Evolutionary conservation across 2,797 vertebrate genomes (phyloP), one percentile per base, ranked within the genome.

Genomic region (Eurystomus glaucurus): DNA sequence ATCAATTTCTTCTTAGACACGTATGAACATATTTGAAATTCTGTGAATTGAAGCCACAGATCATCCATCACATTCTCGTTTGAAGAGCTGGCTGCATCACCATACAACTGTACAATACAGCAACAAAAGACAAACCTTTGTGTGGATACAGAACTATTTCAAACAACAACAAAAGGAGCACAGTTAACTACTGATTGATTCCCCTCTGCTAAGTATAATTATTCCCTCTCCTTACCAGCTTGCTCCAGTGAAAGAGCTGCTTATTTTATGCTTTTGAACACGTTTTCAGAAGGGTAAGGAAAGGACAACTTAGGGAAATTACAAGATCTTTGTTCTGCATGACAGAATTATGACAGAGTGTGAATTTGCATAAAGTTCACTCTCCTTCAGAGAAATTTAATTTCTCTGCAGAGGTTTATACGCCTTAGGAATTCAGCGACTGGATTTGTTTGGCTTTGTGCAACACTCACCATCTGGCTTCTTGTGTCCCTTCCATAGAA

Each of bases 391-490:
- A 85, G 75, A 82, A 95, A 96, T 87, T 74, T 80, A 76, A 93
- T 94, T 97, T 96, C 74, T 93, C 90, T 89, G 71, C 90, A 95
- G 93, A 96, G 88, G 86, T 95, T 93, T 94, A 64, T 48, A 72
- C 6, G 74, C 77, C 68, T 92, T 55, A 96, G 91, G 93, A 96
- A 95, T 97, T 95, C 89, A 95, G 88, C 94, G 74, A 55, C 68
- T 92, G 71, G 68, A 78, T 94, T 93, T 95, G 88, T 90, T 96
- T 95, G 88, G 86, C 83, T 97, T 92, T 92, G 57, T 93, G 72
- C 75, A 94, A 82, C 78, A 88, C 61, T 96, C 65, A 60, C 96
- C 95, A 97, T 97, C 95, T 97, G 95, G 96, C 75, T 96, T 74
- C 94, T 92, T 61, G 55, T 75, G 89, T 92, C 89, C 89, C 76